Evolutionary conservation across 2,797 vertebrate genomes (phyloP), one percentile per base, ranked within the genome.

Genomic region (Chaunax sp.): DNA sequence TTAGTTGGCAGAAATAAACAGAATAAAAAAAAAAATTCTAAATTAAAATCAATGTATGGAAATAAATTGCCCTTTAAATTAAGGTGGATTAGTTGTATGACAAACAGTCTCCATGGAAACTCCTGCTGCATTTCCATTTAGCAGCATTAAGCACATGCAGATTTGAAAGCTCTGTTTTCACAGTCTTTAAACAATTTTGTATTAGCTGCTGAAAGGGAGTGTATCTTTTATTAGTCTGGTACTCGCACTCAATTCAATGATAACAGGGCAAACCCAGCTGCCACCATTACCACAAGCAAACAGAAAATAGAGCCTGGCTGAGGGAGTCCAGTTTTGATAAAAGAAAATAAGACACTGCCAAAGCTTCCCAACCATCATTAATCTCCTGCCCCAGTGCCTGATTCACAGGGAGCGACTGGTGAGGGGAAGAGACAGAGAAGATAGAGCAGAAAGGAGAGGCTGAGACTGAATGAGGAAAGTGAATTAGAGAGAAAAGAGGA

Each of bases 291-390:
- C 77, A 77, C 68, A 69, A 53, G 68, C 53, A 44, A 52, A 69
- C 65, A 79, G 71, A 75, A 87, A 85, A 89, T 86, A 84, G 71
- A 77, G 81, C 72, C 70, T 10, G 45, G 55, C 74, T 67, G 79
- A 77, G 64, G 73, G 84, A 75, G 70, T 69, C 70, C 69, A 68
- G 73, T 80, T 91, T 90, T 91, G 86, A 92, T 92, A 88, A 92
- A 70, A 89, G 81, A 90, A 90, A 90, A 89, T 90, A 85, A 90
- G 85, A 85, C 78, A 81, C 71, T 85, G 83, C 88, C 87, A 90
- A 84, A 87, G 75, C 81, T 64, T 77, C 82, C 85, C 56, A n/a
- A 65, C 85, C 82, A 85, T 75, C 84, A 90, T 91, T 92, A 87
- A 92, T 92, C 89, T 91, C 84, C 71, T 80, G 82, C 69, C 74